Conservation (phyloP, 2,113 vertebrate genomes). For the Entomyzon cyanotis region DNA sequence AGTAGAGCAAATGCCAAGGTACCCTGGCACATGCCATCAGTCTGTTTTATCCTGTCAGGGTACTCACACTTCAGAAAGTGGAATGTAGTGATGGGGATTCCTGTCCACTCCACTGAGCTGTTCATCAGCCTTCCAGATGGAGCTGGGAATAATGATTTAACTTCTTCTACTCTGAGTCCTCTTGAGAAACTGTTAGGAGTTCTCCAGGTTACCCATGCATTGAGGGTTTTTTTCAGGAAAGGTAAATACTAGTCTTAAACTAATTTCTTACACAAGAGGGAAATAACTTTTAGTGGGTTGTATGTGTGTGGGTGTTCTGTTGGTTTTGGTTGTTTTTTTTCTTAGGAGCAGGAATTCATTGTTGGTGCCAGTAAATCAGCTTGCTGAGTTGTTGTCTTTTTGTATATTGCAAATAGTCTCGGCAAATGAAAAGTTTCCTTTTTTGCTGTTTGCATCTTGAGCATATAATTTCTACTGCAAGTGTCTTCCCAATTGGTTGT, state of each 20-base stretch:
- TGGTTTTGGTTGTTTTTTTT: neutral
- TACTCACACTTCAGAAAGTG: neutral
- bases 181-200: neutral
- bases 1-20: neutral
- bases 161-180: neutral
- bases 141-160: neutral
- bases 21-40: neutral
- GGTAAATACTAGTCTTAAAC: neutral
- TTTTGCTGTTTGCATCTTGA: neutral
- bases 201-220: neutral
- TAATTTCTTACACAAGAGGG: fast-evolving
- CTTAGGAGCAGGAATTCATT: neutral
- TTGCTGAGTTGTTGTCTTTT: neutral
- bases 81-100: neutral
- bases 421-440: neutral
- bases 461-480: neutral
- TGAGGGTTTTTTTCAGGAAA: neutral
- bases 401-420: neutral
- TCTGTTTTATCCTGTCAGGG: neutral
- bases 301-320: neutral
- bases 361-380: neutral
- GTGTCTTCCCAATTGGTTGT: neutral
- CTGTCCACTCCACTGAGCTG: neutral
- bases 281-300: neutral
- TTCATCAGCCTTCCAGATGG: neutral